Percentiles rank a stretch among this genome's conserved stretches.
Evolutionary conservation across 2,113 vertebrate species (phyloP).

Genomic region (Barnardius zonarius): DNA sequence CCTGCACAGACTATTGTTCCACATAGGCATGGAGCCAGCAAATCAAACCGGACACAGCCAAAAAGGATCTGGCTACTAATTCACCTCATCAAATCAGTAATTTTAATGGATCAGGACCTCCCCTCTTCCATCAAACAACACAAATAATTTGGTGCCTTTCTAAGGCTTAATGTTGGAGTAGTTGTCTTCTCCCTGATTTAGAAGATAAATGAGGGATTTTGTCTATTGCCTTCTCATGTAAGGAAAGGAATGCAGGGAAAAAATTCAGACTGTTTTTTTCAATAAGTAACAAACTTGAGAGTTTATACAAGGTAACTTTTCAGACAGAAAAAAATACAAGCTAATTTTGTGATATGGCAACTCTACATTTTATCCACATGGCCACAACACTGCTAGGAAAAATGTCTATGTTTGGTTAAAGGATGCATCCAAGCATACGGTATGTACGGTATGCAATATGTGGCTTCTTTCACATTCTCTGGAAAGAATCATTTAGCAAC

Average conservation of each 20-base stretch:
- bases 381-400: neutral
- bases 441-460: neutral
- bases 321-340: neutral
- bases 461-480: neutral
- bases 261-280: neutral
- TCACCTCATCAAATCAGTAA: neutral
- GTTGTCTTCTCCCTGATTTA: neutral
- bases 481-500: neutral
- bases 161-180: neutral
- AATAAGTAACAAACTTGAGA: neutral
- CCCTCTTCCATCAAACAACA: neutral
- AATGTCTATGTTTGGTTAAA: neutral
- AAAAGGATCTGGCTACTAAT: slow-evolving; percentile 6
- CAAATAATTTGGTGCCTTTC: neutral
- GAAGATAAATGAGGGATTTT: neutral
- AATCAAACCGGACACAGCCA: neutral
- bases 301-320: neutral
- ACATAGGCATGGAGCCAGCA: slow-evolving; percentile 1
- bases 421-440: neutral
- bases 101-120: neutral
- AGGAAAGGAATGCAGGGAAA: neutral
- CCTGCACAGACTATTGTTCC: slow-evolving; percentile 40
- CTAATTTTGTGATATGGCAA: neutral
- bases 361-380: neutral
- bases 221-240: neutral